Percentiles rank a stretch among this genome's conserved stretches.
Evolutionary conservation across 2,113 vertebrate species (phyloP).

Genomic region (Andinoacara biseriatus): DNA sequence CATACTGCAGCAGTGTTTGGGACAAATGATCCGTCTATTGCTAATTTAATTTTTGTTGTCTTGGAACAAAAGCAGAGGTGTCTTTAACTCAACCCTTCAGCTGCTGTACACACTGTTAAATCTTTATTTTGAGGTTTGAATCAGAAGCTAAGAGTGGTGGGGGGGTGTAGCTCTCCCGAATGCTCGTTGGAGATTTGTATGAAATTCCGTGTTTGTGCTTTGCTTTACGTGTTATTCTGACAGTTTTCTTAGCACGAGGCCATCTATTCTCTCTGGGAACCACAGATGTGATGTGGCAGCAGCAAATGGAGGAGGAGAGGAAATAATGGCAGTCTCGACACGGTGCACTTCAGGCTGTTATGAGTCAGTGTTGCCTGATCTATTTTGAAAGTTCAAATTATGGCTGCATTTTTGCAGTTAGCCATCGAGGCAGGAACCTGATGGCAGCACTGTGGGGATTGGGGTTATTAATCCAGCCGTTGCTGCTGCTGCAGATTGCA

Average conservation of each 20-base stretch:
- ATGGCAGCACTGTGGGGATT: slow-evolving; percentile 36
- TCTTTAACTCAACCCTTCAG: too few species aligned
- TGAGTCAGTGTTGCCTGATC: slow-evolving; percentile 15
- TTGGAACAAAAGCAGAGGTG: too few species aligned
- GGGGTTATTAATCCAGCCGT: slow-evolving; percentile 55
- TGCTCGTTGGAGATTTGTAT: too few species aligned
- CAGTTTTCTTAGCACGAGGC: not conserved
- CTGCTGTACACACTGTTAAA: too few species aligned
- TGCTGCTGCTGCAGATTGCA: slow-evolving; percentile 21
- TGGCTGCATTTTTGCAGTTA: slow-evolving; percentile 42
- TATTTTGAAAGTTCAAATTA: slow-evolving; percentile 50
- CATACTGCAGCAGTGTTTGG: too few species aligned
- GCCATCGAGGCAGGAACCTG: slow-evolving; percentile 45
- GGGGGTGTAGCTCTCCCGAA: too few species aligned
- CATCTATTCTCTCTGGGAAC: not conserved
- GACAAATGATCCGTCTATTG: too few species aligned
- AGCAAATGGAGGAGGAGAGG: not conserved
- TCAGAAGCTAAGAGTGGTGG: too few species aligned
- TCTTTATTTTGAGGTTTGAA: too few species aligned
- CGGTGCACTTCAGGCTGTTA: not conserved
- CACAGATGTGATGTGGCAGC: not conserved
- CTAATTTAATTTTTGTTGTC: too few species aligned
- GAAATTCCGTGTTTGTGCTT: not conserved
- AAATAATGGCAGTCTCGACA: not conserved
- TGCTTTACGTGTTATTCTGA: not conserved